phyloP scores from a whole-genome alignment of 2,888 invertebrate species.

The Actias luna region DNA sequence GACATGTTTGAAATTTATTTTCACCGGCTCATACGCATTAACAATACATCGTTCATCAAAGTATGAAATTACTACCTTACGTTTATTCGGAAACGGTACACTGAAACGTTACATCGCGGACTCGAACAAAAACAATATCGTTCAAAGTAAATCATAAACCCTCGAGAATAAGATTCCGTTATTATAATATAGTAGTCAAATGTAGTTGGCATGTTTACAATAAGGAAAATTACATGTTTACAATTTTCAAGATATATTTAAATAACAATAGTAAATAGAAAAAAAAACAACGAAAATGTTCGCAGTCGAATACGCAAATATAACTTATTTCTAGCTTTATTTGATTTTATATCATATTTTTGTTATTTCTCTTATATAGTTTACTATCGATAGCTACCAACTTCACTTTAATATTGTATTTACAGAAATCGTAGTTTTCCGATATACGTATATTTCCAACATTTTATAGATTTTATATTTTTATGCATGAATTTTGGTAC shows the following conservation, averaged over 20 bases:
- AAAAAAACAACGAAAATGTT: not conserved
- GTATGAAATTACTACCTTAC: constrained; percentile 37
- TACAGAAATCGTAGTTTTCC: too few species aligned
- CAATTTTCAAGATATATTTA: not conserved
- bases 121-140: not conserved
- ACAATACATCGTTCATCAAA: constrained; percentile 51
- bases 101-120: not conserved
- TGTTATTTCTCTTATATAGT: too few species aligned
- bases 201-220: constrained; percentile 1
- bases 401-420: too few species aligned
- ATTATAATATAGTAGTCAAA: not conserved
- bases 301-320: not conserved
- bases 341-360: not conserved
- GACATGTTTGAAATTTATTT: constrained; percentile 73
- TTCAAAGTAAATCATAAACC: not conserved
- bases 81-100: not conserved
- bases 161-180: not conserved
- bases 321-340: not conserved
- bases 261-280: not conserved
- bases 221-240: not conserved
- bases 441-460: too few species aligned
- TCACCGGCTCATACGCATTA: constrained; percentile 54
- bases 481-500: too few species aligned
- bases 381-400: too few species aligned
- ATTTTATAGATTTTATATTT: too few species aligned